Evolutionary conservation across 1,140 invertebrate genomes (phyloP).

Genomic region (Leptinotarsa defecta): DNA sequence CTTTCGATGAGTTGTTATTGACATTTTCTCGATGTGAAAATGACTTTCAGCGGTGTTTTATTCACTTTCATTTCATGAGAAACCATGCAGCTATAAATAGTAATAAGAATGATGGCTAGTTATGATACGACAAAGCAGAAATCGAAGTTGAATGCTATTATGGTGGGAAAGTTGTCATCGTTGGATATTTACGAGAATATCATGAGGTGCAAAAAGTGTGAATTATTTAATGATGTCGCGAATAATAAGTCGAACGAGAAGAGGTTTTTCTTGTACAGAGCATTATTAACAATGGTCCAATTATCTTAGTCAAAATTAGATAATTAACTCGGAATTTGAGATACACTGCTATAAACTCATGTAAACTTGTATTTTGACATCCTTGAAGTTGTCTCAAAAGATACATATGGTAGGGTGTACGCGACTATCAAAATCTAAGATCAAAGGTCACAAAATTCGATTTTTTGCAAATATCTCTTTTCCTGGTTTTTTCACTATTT

Average conservation of each 20-base stretch:
- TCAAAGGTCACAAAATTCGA: too few species aligned
- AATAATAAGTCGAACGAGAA: not conserved
- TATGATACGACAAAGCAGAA: not conserved
- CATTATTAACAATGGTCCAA: too few species aligned
- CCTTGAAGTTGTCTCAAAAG: too few species aligned
- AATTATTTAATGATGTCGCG: not conserved
- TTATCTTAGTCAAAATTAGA: too few species aligned
- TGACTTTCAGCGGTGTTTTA: not conserved
- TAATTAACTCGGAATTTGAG: too few species aligned
- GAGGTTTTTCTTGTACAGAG: too few species aligned
- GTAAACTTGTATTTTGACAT: too few species aligned
- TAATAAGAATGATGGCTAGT: not conserved
- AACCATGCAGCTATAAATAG: not conserved
- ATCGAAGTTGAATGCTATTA: not conserved
- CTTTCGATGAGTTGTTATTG: not conserved
- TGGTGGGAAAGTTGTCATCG: not conserved
- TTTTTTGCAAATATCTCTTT: too few species aligned
- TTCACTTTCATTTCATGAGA: constrained; percentile 3
- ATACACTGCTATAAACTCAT: too few species aligned
- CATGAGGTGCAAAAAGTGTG: not conserved
- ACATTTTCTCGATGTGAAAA: not conserved
- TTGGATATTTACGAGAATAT: not conserved
- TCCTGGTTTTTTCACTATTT: too few species aligned
- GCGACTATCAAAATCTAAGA: too few species aligned
- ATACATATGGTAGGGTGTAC: too few species aligned